A percentile compares a stretch with the other conserved stretches of the same genome.
phyloP scores from a whole-genome alignment of 2,113 vertebrate genomes.

The Phalacrocorax carbo region DNA sequence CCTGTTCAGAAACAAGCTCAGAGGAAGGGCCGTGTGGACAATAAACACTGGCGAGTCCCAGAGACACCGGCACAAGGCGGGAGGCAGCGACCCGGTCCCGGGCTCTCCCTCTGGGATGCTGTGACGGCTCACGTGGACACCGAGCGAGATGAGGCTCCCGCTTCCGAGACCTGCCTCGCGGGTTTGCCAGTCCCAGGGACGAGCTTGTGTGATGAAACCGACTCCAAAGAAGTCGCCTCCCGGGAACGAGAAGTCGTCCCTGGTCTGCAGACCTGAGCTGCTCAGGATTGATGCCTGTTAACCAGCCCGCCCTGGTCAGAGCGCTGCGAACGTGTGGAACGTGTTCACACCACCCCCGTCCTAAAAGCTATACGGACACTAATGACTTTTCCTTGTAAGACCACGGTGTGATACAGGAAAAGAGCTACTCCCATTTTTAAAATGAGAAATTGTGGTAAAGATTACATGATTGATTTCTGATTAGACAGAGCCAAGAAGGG shows the following conservation, averaged over 20 bases:
- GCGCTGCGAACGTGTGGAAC: rapidly evolving
- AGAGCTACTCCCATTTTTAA: not conserved
- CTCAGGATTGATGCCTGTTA: not conserved
- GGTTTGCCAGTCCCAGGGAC: not conserved
- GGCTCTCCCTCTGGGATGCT: not conserved
- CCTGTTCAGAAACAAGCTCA: not conserved
- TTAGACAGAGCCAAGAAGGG: not conserved
- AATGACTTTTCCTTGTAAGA: not conserved
- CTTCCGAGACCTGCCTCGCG: not conserved
- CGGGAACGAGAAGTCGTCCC: not conserved
- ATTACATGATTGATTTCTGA: not conserved
- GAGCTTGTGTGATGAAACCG: not conserved
- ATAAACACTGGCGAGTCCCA: not conserved
- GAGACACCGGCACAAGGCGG: not conserved
- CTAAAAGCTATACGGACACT: no score
- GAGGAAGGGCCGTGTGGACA: not conserved
- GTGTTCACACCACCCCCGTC: not conserved
- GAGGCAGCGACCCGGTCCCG: not conserved
- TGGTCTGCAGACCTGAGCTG: not conserved
- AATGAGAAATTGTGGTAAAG: not conserved
- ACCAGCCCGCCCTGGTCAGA: not conserved
- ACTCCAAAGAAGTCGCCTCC: not conserved
- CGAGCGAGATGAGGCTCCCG: not conserved
- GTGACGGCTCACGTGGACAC: not conserved
- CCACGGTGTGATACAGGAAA: not conserved